Evolutionary conservation across 35 echinoderm and acorn worm species (phyloP).

Genomic region (Diadema setosum): DNA sequence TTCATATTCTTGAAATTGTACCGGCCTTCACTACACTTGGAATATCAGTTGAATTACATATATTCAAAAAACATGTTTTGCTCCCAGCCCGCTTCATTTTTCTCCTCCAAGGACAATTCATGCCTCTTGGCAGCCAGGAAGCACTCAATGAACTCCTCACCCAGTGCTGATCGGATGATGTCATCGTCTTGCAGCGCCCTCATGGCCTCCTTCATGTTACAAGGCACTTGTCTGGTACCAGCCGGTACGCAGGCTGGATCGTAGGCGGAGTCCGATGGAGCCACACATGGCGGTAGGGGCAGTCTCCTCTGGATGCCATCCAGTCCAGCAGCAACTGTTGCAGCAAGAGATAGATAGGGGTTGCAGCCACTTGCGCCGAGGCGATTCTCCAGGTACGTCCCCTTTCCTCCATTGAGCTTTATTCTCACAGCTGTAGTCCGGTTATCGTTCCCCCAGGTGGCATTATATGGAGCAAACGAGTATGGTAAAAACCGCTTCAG

Average conservation of each 20-base stretch:
- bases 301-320: constrained; percentile 57
- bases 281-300: neutral
- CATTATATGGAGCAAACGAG: constrained; percentile 7
- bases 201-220: constrained; percentile 11
- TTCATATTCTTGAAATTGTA: no score
- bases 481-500: constrained; percentile 9
- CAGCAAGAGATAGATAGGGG: constrained; percentile 24
- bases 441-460: constrained; percentile 61
- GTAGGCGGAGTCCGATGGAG: neutral
- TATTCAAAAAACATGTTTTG: neutral
- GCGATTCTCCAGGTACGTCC: constrained; percentile 30
- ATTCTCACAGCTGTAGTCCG: constrained; percentile 29
- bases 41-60: no score
- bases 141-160: constrained; percentile 21
- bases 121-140: neutral
- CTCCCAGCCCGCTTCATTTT: neutral
- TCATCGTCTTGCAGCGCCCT: neutral
- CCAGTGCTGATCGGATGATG: neutral
- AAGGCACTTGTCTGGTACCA: neutral
- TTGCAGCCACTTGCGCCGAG: neutral
- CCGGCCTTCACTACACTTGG: no score
- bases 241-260: neutral
- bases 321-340: constrained; percentile 70
- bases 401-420: constrained; percentile 5
- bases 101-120: neutral